Conservation (phyloP, 2,888 invertebrate genomes). For the Scaptomyza tumidula region DNA sequence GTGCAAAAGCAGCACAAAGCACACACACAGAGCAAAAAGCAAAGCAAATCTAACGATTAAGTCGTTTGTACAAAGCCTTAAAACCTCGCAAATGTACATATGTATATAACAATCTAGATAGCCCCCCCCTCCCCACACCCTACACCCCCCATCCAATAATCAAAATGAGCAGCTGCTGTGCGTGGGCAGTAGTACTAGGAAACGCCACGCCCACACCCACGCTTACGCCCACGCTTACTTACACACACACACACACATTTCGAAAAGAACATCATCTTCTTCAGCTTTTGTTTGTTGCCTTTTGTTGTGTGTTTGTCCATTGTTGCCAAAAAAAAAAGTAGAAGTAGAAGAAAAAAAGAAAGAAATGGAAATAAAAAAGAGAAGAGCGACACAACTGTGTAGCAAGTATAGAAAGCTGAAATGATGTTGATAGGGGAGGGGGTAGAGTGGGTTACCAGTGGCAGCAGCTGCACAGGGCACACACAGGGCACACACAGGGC, state of each 20-base stretch:
- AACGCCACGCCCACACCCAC: conserved; percentile 17
- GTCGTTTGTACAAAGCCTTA: conserved; percentile 50
- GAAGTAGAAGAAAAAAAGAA: conserved; percentile 15
- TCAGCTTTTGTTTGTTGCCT: conserved; percentile 49
- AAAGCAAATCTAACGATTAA: conserved; percentile 64
- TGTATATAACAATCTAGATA: background rate
- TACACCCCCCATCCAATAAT: background rate
- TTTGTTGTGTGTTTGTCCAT: conserved; percentile 43
- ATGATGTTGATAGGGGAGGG: background rate
- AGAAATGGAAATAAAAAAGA: conserved; percentile 30
- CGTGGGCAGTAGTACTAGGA: conserved; percentile 40
- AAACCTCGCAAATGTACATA: background rate
- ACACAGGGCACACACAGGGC: too few species aligned
- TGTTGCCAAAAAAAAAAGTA: conserved; percentile 48
- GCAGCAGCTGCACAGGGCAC: conserved; percentile 18
- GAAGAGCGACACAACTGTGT: conserved; percentile 14
- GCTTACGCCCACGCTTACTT: background rate
- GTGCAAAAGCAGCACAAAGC: conserved; percentile 27
- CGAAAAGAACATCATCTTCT: conserved; percentile 23
- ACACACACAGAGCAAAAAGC: conserved; percentile 29
- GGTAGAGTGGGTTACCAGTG: background rate
- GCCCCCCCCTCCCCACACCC: background rate
- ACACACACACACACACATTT: background rate
- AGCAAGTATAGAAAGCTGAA: background rate
- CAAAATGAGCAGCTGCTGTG: conserved; percentile 56